These are phyloP conservation scores for Eupeodes luniger DNA, from an alignment of 2,888 invertebrate genomes.

Conservation along the genomic window DNA sequence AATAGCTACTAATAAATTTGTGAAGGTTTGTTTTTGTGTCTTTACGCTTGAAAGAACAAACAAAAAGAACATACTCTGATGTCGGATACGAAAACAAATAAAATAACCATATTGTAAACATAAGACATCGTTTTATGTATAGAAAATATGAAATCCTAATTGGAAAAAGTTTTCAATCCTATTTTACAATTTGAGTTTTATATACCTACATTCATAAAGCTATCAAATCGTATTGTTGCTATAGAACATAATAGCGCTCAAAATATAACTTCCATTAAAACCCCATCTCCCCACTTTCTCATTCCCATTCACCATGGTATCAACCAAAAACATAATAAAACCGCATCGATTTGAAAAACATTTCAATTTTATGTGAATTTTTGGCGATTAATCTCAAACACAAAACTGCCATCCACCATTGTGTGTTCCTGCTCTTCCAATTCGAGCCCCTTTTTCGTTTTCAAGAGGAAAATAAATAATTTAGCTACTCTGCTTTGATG, in stretches of 20 bases:
- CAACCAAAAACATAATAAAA: conserved; percentile 13
- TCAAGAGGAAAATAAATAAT: conserved; percentile 16
- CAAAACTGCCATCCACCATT: conserved; percentile 2
- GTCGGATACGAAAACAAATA: background rate
- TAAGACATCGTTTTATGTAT: background rate
- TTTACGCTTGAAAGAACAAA: background rate
- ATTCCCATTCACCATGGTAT: background rate
- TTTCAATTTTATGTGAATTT: conserved; percentile 32
- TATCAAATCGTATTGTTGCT: background rate
- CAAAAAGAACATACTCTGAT: background rate
- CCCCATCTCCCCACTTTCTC: background rate
- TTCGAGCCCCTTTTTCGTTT: background rate
- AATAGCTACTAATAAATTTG: too few species aligned
- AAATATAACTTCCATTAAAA: background rate
- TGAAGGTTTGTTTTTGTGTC: too few species aligned
- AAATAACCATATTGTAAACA: background rate
- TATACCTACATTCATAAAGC: background rate
- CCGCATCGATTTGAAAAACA: conserved; percentile 3
- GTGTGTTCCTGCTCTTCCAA: background rate
- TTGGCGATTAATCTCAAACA: conserved; percentile 22
- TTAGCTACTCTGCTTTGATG: conserved; percentile 21
- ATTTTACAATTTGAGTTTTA: background rate
- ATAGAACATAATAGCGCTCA: background rate
- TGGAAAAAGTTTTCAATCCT: conserved; percentile 5
- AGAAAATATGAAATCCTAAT: background rate